Conservation (phyloP, 2,113 vertebrate species). For the Semnornis frantzii region DNA sequence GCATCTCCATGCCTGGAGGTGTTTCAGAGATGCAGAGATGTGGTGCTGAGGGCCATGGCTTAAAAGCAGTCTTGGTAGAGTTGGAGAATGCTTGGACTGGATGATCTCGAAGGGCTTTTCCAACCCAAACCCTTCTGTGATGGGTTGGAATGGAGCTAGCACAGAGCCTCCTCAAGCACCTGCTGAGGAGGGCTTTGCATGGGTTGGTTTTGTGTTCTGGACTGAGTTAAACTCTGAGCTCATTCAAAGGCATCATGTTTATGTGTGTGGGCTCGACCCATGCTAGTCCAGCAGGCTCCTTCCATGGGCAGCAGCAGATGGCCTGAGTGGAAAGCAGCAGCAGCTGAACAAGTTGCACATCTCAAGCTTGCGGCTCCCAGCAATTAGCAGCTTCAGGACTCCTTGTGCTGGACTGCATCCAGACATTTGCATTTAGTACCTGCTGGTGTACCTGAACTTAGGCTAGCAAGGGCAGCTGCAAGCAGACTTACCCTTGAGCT, state of each 20-base stretch:
- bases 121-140: too few relatives aligned
- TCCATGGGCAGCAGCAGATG: background rate
- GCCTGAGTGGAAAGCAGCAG: background rate
- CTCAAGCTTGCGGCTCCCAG: background rate
- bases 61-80: too few relatives aligned
- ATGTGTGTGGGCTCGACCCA: background rate
- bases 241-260: background rate
- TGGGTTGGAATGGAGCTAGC: background rate
- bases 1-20: too few relatives aligned
- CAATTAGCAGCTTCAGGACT: background rate
- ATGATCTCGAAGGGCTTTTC: too few relatives aligned
- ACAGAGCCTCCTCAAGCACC: accelerated
- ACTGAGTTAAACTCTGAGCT: background rate
- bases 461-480: background rate
- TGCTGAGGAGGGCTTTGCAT: background rate
- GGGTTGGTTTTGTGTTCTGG: background rate
- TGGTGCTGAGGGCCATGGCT: too few relatives aligned
- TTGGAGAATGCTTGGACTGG: too few relatives aligned
- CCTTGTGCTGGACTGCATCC: background rate
- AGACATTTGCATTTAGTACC: background rate
- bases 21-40: too few relatives aligned
- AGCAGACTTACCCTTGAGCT: background rate
- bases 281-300: background rate
- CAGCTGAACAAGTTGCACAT: background rate
- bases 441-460: background rate